Evolutionary conservation across 2,797 vertebrate species (phyloP), one percentile per base, ranked within the genome.

Genomic region (Dermochelys coriacea): DNA sequence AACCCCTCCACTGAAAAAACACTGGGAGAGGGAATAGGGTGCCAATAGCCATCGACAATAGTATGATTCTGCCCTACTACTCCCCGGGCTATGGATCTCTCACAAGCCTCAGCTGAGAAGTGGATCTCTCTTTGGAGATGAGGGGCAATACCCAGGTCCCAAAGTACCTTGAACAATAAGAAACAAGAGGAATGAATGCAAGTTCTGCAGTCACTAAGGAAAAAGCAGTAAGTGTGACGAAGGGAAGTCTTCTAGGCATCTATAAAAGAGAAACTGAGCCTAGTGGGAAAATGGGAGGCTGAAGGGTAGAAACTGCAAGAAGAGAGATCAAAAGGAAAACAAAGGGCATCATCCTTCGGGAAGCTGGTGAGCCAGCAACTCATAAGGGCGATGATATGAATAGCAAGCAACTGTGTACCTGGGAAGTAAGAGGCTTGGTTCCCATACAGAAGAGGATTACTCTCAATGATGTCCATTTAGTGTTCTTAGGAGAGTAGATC

Each of bases 151-250:
- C 82, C 37, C 49, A 90, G 92, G 93, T 95, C 95, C 93, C 93
- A 95, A 96, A 95, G 95, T 96, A 95, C 97, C 96, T 94, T 88
- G 85, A 80, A 75, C 37, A 75, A 41, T 45, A 41, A 75, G 45
- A 47, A 45, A 87, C 16, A 91, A 87, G 86, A 81, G 89, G 93
- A 78, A 95, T 84, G n/a, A 95, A 89, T 88, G 94, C 91, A 94
- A 78, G 85, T 88, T 37, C 59, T 82, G 82, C 74, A 90, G 90
- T 93, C 93, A 90, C 75, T 84, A 79, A 45, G 3, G 2, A 96
- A 96, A 96, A 96, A 94, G 95, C 90, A 94, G 91, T 84, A 87
- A 93, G 23, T 75, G 25, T 15, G 25, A 75, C 15, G 41, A 75
- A 75, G 71, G 75, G 71, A 12, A 27, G 12, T 25, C 25, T 75